Evolutionary conservation across 2,888 invertebrate species (phyloP).

Genomic region (Metallyticus violacea): DNA sequence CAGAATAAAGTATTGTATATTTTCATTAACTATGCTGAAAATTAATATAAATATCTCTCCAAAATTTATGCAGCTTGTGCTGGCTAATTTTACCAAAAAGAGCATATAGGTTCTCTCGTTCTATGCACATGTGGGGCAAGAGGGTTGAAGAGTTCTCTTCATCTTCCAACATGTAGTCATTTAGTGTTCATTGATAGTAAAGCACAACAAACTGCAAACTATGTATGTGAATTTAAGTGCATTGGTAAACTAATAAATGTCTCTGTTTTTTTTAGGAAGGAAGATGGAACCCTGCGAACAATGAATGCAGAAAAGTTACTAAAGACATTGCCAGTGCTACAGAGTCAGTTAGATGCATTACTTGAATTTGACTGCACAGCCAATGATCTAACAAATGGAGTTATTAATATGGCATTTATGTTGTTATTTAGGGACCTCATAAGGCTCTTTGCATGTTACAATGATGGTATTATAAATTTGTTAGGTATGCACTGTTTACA

Average conservation of each 20-base stretch:
- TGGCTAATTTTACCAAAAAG: too few species aligned
- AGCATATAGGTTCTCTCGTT: too few species aligned
- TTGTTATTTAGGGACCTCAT: conserved; percentile 98
- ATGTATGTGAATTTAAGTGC: too few species aligned
- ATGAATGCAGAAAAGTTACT: conserved; percentile 97
- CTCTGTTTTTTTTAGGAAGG: conserved; percentile 74
- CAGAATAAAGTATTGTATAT: too few species aligned
- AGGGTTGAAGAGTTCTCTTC: too few species aligned
- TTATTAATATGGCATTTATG: conserved; percentile 99
- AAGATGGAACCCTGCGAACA: conserved; percentile 93
- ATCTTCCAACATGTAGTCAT: too few species aligned
- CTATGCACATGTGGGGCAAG: too few species aligned
- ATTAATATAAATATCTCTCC: too few species aligned
- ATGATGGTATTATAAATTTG: conserved; percentile 98
- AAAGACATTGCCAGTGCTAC: conserved; percentile 93
- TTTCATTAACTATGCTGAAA: background rate
- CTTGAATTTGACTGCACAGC: conserved; percentile 97
- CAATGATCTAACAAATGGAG: conserved; percentile 96
- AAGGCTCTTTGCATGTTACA: conserved; percentile 98
- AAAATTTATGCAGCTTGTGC: too few species aligned
- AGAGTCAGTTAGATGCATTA: conserved; percentile 91
- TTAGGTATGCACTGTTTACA: conserved; percentile 60
- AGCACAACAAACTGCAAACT: too few species aligned
- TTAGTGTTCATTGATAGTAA: too few species aligned
- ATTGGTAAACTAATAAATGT: too few species aligned